Percentiles rank a stretch among this genome's conserved stretches.
These are phyloP conservation scores for Netelia virgata DNA, from an alignment of 2,888 invertebrate genomes.

Conservation along the genomic window DNA sequence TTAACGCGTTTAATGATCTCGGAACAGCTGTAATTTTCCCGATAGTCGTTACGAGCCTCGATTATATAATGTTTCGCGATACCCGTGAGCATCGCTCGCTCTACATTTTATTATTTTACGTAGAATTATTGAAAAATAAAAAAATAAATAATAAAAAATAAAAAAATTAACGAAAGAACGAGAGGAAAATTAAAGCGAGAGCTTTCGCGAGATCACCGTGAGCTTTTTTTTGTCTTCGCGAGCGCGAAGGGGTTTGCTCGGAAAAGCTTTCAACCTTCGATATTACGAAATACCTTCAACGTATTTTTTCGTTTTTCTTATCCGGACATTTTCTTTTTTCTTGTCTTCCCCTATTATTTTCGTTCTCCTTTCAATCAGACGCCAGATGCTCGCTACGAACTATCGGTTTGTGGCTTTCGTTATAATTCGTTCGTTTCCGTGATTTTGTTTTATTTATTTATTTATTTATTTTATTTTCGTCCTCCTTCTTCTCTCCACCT, in stretches of 20 bases:
- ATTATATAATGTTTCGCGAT: neutral
- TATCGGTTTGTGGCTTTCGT: constrained; percentile 49
- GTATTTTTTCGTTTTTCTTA: constrained; percentile 72
- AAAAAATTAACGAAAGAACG: neutral
- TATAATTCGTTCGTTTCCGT: constrained; percentile 1
- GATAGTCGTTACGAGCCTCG: too few relatives aligned
- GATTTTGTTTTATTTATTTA: neutral
- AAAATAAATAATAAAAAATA: neutral
- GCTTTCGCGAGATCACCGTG: constrained; percentile 5
- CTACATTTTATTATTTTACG: constrained; percentile 2
- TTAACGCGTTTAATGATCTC: too few relatives aligned
- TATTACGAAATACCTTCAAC: constrained; percentile 79
- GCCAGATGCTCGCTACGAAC: constrained; percentile 41
- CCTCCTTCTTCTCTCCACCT: neutral
- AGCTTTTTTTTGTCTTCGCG: constrained; percentile 24
- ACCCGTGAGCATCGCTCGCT: neutral
- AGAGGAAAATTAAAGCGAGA: neutral
- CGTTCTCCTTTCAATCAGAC: constrained; percentile 52
- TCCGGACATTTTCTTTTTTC: constrained; percentile 27
- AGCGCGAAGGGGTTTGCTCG: constrained; percentile 65
- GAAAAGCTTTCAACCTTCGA: constrained; percentile 70
- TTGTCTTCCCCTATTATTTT: constrained; percentile 35
- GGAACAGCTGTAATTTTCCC: too few relatives aligned
- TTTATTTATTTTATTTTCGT: neutral
- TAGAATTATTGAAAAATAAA: neutral